Base-by-base conservation (phyloP, 2,113 vertebrate species). In the Excalfactoria chinensis region DNA sequence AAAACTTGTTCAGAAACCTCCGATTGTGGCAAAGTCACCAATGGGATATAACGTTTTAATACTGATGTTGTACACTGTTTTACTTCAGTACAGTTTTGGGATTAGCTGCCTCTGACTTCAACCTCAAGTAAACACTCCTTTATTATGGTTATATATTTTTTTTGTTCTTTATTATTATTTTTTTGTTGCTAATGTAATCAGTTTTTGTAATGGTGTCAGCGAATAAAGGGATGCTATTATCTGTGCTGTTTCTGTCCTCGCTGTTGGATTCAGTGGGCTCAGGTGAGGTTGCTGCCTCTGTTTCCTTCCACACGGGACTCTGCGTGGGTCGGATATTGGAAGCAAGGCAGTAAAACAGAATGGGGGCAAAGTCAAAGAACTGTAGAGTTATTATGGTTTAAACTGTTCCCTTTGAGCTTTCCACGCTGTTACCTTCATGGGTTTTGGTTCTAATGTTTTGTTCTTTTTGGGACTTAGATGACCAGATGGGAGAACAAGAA, bases 221-320 rank as follows among this genome's bases (percentile, higher is more conserved):
- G 96, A 98, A 98, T 98, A 98, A 98, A 98, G 96, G 96, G 98
- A 98, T 97, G 96, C 95, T 98, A 95, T 98, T 98, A 97, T 97
- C 97, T 89, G 86, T 16, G 92, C 68, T 70, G 84, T 88, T 94
- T 35, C 77, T 84, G 51, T 94, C 89, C 71, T 95, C 95, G 78
- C 28, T 60, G 60, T 69, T 53, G 69, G 28, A 25, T 1, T 32
- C 22, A 46, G 25, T 16, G 67, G 86, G 68, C 60, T 81, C 22
- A 1, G 41, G 59, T 83, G 79, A 91, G 48, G 22, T 53, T 91
- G 64, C 34, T 4, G 48, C 11, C 44, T 79, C 20, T 87, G 25
- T 53, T 53, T 16, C 4, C 4, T 11, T 80, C 48, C 30, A 59
- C 5, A 0, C 49, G 46, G 41, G n/a, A 28, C 1, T 22, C 15